phyloP scores from a whole-genome alignment of 2,797 vertebrate species.

The Agapornis canus region DNA sequence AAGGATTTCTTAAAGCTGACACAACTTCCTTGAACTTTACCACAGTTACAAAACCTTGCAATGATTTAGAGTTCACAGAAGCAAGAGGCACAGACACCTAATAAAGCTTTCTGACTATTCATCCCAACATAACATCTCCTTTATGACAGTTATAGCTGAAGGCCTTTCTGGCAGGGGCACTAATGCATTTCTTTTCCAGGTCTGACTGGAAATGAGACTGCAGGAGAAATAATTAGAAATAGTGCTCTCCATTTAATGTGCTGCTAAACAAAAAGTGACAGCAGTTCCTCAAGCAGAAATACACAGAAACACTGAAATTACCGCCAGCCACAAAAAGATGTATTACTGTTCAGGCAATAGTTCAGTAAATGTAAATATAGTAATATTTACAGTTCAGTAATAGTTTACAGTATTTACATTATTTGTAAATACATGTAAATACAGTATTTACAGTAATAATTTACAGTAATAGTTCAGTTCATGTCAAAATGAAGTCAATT shows the following conservation, averaged over 20 bases:
- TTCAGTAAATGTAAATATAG: not conserved
- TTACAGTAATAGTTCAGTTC: no score
- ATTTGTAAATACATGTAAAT: no score
- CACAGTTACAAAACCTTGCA: not conserved
- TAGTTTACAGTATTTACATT: no score
- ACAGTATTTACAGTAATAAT: no score
- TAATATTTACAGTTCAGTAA: no score
- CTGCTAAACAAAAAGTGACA: not conserved
- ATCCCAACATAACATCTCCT: not conserved
- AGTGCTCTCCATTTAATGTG: not conserved
- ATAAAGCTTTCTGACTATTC: not conserved
- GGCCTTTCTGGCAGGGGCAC: not conserved
- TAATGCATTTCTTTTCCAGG: not conserved
- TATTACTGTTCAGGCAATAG: not conserved
- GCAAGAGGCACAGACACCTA: not conserved
- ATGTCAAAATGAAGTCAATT: not conserved
- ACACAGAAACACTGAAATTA: not conserved
- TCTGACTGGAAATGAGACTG: not conserved
- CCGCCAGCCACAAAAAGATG: not conserved
- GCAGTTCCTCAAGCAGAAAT: not conserved
- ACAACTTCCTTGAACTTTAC: conserved; percentile 6
- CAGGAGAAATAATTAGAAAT: not conserved
- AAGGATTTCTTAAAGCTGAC: not conserved
- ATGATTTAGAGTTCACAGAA: not conserved
- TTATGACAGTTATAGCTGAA: not conserved